Evolutionary conservation across 2,797 vertebrate species (phyloP).

Genomic region (Leptoclinus maculatus): DNA sequence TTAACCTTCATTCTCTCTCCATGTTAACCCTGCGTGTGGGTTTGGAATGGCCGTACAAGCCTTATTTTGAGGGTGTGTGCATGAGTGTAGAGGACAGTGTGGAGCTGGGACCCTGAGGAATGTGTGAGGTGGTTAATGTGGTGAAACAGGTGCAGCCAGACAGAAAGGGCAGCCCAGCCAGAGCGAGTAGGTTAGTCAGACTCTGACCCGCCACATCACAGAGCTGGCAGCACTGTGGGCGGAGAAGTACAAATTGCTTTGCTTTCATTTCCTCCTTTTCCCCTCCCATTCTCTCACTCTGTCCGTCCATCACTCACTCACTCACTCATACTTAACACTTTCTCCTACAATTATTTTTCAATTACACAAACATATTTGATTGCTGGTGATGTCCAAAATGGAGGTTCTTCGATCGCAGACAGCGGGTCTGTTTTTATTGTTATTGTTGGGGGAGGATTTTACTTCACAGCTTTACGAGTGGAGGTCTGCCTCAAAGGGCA

Average conservation of each 20-base stretch:
- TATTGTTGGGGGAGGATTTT: slow-evolving; percentile 39
- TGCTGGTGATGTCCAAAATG: slow-evolving; percentile 12
- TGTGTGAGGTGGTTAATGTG: slow-evolving; percentile 81
- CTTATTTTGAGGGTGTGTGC: slow-evolving; percentile 29
- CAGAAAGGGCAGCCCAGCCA: slow-evolving; percentile 86
- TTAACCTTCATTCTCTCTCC: slow-evolving; percentile 83
- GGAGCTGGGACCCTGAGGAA: slow-evolving; percentile 80
- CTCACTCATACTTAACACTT: slow-evolving; percentile 1
- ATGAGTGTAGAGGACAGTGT: slow-evolving; percentile 59
- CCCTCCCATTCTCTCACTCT: slow-evolving; percentile 21
- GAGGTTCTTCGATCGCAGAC: neutral
- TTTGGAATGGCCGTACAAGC: neutral
- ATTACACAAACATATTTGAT: neutral
- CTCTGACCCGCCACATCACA: slow-evolving; percentile 73
- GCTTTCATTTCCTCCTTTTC: slow-evolving; percentile 41
- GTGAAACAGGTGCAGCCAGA: slow-evolving; percentile 88
- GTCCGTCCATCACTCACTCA: slow-evolving; percentile 22
- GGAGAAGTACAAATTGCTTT: slow-evolving; percentile 70
- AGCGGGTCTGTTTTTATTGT: slow-evolving; percentile 1
- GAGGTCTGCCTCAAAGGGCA: slow-evolving; percentile 2
- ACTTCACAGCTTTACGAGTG: slow-evolving; percentile 20
- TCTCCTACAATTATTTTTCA: neutral
- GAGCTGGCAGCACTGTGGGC: slow-evolving; percentile 67
- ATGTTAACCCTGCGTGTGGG: slow-evolving; percentile 48
- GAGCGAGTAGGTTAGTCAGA: slow-evolving; percentile 73